phyloP scores from a whole-genome alignment of 2,888 invertebrate genomes.

The Xestia ashworthii region DNA sequence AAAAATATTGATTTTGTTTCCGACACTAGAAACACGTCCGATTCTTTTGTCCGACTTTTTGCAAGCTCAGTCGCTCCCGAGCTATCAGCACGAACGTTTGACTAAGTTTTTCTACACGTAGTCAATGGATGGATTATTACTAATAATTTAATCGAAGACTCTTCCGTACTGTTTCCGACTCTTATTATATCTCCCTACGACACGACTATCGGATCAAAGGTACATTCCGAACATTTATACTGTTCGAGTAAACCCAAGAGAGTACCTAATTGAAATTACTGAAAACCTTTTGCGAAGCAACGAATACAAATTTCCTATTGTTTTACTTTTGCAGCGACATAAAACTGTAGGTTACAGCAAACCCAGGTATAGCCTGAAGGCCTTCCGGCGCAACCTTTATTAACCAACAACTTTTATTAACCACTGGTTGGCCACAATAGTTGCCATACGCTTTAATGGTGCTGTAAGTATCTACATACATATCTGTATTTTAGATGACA shows the following conservation, averaged over 20 bases:
- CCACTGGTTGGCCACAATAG: too few relatives aligned
- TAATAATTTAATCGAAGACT: neutral
- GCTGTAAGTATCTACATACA: neutral
- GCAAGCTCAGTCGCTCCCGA: neutral
- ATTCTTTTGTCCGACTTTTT: neutral
- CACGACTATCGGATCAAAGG: too few relatives aligned
- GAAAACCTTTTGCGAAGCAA: neutral
- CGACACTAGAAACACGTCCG: neutral
- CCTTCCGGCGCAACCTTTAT: too few relatives aligned
- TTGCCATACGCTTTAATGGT: neutral
- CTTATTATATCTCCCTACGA: neutral
- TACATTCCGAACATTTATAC: too few relatives aligned
- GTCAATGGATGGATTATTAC: neutral
- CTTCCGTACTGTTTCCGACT: neutral
- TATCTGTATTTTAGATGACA: neutral
- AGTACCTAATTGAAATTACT: neutral
- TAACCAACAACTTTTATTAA: too few relatives aligned
- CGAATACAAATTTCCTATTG: too few relatives aligned
- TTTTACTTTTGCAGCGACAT: too few relatives aligned
- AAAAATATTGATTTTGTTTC: neutral
- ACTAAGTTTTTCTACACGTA: neutral
- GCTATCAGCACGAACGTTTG: neutral
- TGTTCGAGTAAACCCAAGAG: neutral
- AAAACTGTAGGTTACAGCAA: neutral
- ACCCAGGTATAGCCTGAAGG: neutral